phyloP scores from a whole-genome alignment of 2,888 invertebrate species.

The Amiota mariae region DNA sequence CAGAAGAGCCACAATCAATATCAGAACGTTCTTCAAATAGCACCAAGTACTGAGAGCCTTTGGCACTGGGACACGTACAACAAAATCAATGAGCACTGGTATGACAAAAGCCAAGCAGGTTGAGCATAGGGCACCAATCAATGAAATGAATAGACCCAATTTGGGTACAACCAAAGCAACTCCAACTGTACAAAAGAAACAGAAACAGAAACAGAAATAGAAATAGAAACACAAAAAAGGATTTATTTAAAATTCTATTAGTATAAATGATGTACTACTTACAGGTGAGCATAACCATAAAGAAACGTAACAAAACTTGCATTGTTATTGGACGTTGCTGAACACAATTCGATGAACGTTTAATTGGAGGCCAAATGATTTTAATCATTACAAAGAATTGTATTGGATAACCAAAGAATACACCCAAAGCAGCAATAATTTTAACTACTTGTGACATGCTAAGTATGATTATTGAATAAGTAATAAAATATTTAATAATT shows the following conservation, averaged over 20 bases:
- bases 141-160: slow-evolving; percentile 88
- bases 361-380: slow-evolving; percentile 88
- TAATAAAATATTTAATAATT: neutral
- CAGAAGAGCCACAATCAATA: slow-evolving; percentile 80
- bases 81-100: slow-evolving; percentile 89
- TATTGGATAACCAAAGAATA: slow-evolving; percentile 93
- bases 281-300: slow-evolving; percentile 88
- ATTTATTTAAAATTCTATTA: neutral
- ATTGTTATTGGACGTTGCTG: slow-evolving; percentile 76
- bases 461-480: slow-evolving; percentile 48
- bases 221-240: neutral
- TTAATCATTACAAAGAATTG: slow-evolving; percentile 96
- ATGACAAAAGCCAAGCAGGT: slow-evolving; percentile 90
- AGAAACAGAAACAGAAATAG: neutral
- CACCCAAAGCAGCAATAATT: slow-evolving; percentile 86
- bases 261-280: slow-evolving; percentile 73
- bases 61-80: slow-evolving; percentile 79
- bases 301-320: slow-evolving; percentile 82
- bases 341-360: slow-evolving; percentile 76
- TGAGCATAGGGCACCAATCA: slow-evolving; percentile 93
- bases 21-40: slow-evolving; percentile 77
- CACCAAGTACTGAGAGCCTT: slow-evolving; percentile 74
- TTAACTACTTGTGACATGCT: slow-evolving; percentile 88
- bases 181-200: slow-evolving; percentile 76
- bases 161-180: slow-evolving; percentile 90